Conservation (phyloP, 1,140 invertebrate genomes). For the Drosophila varians region DNA sequence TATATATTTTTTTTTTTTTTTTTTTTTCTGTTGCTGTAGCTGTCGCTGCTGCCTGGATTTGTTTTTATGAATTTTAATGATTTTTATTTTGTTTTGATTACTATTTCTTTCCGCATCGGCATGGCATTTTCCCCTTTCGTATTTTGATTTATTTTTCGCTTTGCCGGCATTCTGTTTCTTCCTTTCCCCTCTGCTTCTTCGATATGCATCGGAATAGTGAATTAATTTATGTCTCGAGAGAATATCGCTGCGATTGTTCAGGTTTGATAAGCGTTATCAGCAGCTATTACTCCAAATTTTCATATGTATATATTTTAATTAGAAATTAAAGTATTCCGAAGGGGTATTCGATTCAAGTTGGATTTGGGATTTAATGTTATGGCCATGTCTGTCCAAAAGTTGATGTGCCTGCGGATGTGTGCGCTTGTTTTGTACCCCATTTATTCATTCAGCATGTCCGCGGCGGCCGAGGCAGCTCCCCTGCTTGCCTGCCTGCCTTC, state of each 20-base stretch:
- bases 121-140: constrained; percentile 39
- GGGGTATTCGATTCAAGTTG: too few species aligned
- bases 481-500: not conserved
- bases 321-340: too few species aligned
- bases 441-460: constrained; percentile 67
- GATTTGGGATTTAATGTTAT: not conserved
- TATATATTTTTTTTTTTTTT: too few species aligned
- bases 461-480: constrained; percentile 27
- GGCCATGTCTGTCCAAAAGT: not conserved
- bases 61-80: constrained; percentile 64
- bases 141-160: constrained; percentile 49
- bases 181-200: not conserved
- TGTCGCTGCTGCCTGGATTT: constrained; percentile 28
- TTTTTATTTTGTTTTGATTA: constrained; percentile 66
- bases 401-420: constrained; percentile 19
- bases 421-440: constrained; percentile 54
- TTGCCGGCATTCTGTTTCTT: constrained; percentile 12
- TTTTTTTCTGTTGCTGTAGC: too few species aligned
- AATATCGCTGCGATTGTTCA: not conserved
- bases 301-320: too few species aligned
- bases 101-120: constrained; percentile 42
- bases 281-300: too few species aligned
- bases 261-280: too few species aligned
- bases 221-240: not conserved
- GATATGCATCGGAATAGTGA: not conserved